phyloP scores from a whole-genome alignment of 2,797 vertebrate species.

The Stomatorhinus walkeri region DNA sequence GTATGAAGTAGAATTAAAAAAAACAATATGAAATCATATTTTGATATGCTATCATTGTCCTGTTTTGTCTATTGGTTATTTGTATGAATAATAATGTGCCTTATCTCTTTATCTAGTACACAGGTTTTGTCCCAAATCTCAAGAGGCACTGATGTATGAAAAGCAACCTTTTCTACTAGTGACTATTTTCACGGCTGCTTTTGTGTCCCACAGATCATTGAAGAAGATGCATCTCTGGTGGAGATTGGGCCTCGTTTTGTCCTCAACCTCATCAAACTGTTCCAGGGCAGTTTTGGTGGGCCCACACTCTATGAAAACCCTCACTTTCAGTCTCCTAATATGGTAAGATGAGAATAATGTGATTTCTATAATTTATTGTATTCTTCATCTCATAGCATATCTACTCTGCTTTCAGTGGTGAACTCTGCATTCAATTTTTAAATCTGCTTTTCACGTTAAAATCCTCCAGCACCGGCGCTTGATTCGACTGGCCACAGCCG shows the following conservation, averaged over 20 bases:
- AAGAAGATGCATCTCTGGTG: slow-evolving; percentile 90
- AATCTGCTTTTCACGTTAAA: neutral
- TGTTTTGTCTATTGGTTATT: neutral
- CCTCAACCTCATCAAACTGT: slow-evolving; percentile 91
- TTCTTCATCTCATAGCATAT: neutral
- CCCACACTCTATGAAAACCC: slow-evolving; percentile 88
- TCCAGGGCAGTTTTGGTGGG: slow-evolving; percentile 93
- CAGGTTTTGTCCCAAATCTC: neutral
- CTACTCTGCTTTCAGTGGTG: neutral
- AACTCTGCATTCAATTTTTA: neutral
- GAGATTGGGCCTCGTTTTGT: slow-evolving; percentile 97
- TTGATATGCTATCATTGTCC: neutral
- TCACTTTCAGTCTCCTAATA: slow-evolving; percentile 82
- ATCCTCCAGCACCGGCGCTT: slow-evolving; percentile 69
- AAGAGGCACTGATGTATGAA: neutral
- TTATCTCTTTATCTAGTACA: neutral
- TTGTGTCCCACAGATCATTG: slow-evolving; percentile 71
- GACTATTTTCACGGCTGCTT: neutral
- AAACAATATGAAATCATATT: neutral
- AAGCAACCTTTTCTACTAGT: neutral
- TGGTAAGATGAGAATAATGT: slow-evolving; percentile 57
- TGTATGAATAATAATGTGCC: neutral
- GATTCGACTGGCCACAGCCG: slow-evolving; percentile 69
- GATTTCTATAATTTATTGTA: neutral
- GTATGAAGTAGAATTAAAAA: neutral